Conservation (phyloP, 2,888 invertebrate genomes). For the Bimastos eiseni region DNA sequence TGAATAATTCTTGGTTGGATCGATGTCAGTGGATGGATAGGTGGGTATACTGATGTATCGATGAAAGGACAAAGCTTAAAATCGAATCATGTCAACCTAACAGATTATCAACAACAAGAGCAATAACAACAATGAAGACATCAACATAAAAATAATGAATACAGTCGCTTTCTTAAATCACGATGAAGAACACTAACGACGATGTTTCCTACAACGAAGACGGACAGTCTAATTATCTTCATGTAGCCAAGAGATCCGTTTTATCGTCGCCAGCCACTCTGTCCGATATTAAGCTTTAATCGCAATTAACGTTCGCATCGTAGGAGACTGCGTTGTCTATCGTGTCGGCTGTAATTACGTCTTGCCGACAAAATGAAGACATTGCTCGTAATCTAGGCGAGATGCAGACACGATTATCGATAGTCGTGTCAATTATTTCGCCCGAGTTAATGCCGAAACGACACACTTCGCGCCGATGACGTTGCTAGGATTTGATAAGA, state of each 20-base stretch:
- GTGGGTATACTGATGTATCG: no score
- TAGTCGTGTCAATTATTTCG: slow-evolving; percentile 2
- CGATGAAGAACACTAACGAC: neutral
- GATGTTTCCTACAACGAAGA: neutral
- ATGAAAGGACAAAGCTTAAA: neutral
- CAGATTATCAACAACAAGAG: neutral
- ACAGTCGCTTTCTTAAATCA: neutral
- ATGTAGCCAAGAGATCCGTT: neutral
- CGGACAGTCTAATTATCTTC: neutral
- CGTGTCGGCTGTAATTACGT: neutral
- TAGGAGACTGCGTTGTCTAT: neutral
- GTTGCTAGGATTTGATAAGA: slow-evolving; percentile 13
- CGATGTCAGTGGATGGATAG: no score
- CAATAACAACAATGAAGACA: neutral
- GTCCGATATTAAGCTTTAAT: neutral
- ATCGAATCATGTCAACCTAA: neutral
- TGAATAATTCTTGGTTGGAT: no score
- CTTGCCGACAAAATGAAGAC: neutral
- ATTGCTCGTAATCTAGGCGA: neutral
- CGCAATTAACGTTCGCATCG: neutral
- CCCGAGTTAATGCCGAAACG: neutral
- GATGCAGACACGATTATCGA: neutral
- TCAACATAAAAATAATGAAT: neutral
- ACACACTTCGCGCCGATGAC: neutral
- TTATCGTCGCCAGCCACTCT: slow-evolving; percentile 5